Evolutionary conservation across 2,888 invertebrate species (phyloP).

Genomic region (Noctuana brunneofusca): DNA sequence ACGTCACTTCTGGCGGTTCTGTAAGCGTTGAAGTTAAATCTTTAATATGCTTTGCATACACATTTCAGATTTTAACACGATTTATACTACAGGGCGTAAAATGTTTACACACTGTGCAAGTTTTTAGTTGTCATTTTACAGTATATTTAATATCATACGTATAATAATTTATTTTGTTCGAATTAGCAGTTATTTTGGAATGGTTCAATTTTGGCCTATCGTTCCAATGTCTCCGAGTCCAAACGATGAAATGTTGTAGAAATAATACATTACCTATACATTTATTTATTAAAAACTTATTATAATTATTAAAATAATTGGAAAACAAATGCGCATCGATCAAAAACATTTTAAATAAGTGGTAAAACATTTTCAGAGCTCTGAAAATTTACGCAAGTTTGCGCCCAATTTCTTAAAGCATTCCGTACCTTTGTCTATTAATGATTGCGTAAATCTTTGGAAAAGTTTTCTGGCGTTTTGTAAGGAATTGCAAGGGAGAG

Average conservation of each 20-base stretch:
- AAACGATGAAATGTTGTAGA: no score
- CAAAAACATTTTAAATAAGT: background rate
- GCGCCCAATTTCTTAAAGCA: slow-evolving; percentile 25
- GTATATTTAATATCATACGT: no score
- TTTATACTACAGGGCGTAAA: background rate
- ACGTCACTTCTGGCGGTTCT: slow-evolving; percentile 17
- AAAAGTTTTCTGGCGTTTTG: slow-evolving; percentile 30
- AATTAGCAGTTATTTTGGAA: no score
- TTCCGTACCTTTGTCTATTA: slow-evolving; percentile 28
- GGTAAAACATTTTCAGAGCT: slow-evolving; percentile 1
- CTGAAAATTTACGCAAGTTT: slow-evolving; percentile 10
- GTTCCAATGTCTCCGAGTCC: no score
- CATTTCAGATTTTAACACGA: slow-evolving; percentile 6
- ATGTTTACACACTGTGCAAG: background rate
- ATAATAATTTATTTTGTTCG: background rate
- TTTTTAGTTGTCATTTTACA: background rate
- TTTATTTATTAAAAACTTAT: no score
- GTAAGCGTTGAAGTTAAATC: slow-evolving; percentile 22
- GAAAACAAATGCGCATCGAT: background rate
- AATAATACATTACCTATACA: no score
- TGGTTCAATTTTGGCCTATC: no score
- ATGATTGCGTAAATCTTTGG: slow-evolving; percentile 33
- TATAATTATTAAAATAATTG: background rate
- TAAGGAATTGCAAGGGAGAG: slow-evolving; percentile 51
- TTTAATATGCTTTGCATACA: slow-evolving; percentile 14